These are phyloP conservation scores for Julus scanicus DNA, from an alignment of 2,888 invertebrate genomes.

Conservation along the genomic window DNA sequence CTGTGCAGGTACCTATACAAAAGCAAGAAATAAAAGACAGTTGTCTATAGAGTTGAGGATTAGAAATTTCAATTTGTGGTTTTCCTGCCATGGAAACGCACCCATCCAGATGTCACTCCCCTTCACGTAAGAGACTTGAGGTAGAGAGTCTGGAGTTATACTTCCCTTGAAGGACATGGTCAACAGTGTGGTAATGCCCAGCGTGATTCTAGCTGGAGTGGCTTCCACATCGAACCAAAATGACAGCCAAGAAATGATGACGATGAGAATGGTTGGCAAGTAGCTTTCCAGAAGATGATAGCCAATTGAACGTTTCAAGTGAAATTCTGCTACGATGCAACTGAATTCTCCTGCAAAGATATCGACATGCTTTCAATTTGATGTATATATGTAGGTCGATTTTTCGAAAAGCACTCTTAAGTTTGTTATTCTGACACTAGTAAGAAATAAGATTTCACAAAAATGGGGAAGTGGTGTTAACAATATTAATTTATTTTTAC, in stretches of 20 bases:
- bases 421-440: slow-evolving; percentile 39
- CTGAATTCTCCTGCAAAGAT: slow-evolving; percentile 66
- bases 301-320: slow-evolving; percentile 69
- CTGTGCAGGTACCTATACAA: slow-evolving; percentile 53
- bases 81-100: slow-evolving; percentile 16
- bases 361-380: background rate
- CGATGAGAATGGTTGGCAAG: slow-evolving; percentile 71
- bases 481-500: too few relatives aligned
- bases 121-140: slow-evolving; percentile 58
- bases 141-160: slow-evolving; percentile 58
- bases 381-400: background rate
- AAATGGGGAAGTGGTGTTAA: background rate
- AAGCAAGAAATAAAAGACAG: background rate
- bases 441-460: background rate
- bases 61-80: background rate
- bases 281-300: slow-evolving; percentile 72
- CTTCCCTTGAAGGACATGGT: slow-evolving; percentile 68
- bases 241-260: slow-evolving; percentile 71
- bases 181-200: slow-evolving; percentile 69
- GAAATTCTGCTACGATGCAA: slow-evolving; percentile 70
- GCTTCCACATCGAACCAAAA: slow-evolving; percentile 71
- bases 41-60: background rate
- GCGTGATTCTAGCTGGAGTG: slow-evolving; percentile 69
- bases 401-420: background rate
- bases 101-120: slow-evolving; percentile 58